Evolutionary conservation across 2,888 invertebrate species (phyloP).

Genomic region (Acronicta psi): DNA sequence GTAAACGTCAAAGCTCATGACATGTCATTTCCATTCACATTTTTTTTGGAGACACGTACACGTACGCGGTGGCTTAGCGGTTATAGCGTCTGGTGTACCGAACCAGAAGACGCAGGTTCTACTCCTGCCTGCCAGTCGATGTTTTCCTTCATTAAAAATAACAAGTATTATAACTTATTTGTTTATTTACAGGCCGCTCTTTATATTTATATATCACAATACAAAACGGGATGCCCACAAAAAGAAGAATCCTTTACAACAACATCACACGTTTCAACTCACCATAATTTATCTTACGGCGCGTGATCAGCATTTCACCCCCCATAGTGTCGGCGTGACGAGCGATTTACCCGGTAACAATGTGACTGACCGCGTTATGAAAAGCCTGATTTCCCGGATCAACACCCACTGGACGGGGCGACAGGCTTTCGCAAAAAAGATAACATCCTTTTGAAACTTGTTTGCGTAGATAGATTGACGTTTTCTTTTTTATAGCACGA

Average conservation of each 20-base stretch:
- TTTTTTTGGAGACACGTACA: too few species aligned
- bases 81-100: too few species aligned
- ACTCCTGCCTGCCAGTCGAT: too few species aligned
- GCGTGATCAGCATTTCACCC: conserved; percentile 43
- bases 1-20: too few species aligned
- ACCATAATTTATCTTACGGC: conserved; percentile 30
- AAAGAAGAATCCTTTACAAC: conserved; percentile 12
- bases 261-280: conserved; percentile 13
- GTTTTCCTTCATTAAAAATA: too few species aligned
- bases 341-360: conserved; percentile 51
- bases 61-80: too few species aligned
- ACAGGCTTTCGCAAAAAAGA: conserved; percentile 45
- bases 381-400: conserved; percentile 57
- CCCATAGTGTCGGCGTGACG: conserved; percentile 36
- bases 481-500: too few species aligned
- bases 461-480: too few species aligned
- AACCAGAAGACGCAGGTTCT: too few species aligned
- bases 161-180: too few species aligned
- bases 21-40: too few species aligned
- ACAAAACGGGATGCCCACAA: conserved; percentile 5
- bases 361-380: conserved; percentile 42
- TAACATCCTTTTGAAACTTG: conserved; percentile 44
- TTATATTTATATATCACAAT: conserved; percentile 2
- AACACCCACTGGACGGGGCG: conserved; percentile 46
- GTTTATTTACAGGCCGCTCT: too few species aligned